Evolutionary conservation across 1,140 invertebrate species (phyloP).

Genomic region (Drosophila trapezifrons): DNA sequence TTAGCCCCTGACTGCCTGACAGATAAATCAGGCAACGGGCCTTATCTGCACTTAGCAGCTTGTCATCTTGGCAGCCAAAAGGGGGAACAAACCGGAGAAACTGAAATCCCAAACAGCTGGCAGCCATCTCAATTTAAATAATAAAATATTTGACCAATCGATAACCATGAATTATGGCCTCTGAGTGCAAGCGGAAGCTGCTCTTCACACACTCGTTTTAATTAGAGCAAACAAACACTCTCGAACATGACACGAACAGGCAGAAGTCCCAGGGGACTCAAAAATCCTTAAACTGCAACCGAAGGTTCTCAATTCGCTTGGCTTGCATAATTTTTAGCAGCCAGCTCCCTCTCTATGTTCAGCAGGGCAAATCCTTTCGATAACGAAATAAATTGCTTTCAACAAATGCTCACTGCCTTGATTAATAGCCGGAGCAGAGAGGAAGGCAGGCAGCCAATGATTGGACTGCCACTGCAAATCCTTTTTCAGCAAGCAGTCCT

Average conservation of each 20-base stretch:
- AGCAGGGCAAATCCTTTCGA: constrained; percentile 62
- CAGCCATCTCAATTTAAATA: constrained; percentile 54
- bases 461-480: constrained; percentile 37
- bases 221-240: constrained; percentile 50
- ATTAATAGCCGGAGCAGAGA: constrained; percentile 63
- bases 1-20: constrained; percentile 27
- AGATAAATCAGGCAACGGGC: constrained; percentile 47
- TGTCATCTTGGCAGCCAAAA: background rate
- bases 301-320: constrained; percentile 30
- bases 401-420: constrained; percentile 75
- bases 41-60: constrained; percentile 27
- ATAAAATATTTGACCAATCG: constrained; percentile 57
- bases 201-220: constrained; percentile 27
- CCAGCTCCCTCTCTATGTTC: constrained; percentile 9
- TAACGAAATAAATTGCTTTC: constrained; percentile 81
- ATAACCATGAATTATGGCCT: constrained; percentile 56
- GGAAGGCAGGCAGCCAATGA: constrained; percentile 35
- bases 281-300: constrained; percentile 18
- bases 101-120: constrained; percentile 50
- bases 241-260: constrained; percentile 10
- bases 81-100: constrained; percentile 6
- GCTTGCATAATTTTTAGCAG: constrained; percentile 59
- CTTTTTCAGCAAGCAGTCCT: constrained; percentile 23
- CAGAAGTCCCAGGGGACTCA: constrained; percentile 7
- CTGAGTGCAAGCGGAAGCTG: background rate